Percentiles rank a stretch among this genome's conserved stretches.
Conservation (phyloP, 2,888 invertebrate genomes). For the Chaetogeoica ovagalla region DNA sequence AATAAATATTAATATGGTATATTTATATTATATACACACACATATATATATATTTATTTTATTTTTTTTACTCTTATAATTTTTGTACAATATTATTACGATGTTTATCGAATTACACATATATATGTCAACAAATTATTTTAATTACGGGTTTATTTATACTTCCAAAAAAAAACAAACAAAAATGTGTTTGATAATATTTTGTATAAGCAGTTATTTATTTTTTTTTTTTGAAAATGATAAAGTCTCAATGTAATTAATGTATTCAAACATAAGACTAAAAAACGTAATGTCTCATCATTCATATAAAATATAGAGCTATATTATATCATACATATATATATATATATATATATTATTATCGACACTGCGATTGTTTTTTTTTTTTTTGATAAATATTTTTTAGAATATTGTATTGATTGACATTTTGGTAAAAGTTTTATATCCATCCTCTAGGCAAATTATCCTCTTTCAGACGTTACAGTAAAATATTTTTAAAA, state of each 20-base stretch:
- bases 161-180: constrained; percentile 33
- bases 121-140: background rate
- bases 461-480: constrained; percentile 22
- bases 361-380: background rate
- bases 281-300: background rate
- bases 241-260: constrained; percentile 13
- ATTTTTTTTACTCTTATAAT: background rate
- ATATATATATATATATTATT: too few relatives aligned
- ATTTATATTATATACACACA: background rate
- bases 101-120: constrained; percentile 2
- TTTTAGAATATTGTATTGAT: constrained; percentile 7
- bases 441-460: constrained; percentile 11
- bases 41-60: background rate
- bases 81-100: background rate
- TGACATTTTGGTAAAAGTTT: constrained; percentile 1
- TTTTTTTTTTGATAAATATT: constrained; percentile 23
- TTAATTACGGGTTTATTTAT: constrained; percentile 10
- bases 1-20: background rate
- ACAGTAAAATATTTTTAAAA: background rate
- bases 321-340: background rate
- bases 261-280: constrained; percentile 20
- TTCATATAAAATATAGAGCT: constrained; percentile 14
- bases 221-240: constrained; percentile 3
- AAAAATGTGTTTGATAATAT: background rate
- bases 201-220: constrained; percentile 20